Percentiles rank a stretch among this genome's conserved stretches.
Conservation (phyloP, 2,113 vertebrate species). For the Tetrax tetrax region DNA sequence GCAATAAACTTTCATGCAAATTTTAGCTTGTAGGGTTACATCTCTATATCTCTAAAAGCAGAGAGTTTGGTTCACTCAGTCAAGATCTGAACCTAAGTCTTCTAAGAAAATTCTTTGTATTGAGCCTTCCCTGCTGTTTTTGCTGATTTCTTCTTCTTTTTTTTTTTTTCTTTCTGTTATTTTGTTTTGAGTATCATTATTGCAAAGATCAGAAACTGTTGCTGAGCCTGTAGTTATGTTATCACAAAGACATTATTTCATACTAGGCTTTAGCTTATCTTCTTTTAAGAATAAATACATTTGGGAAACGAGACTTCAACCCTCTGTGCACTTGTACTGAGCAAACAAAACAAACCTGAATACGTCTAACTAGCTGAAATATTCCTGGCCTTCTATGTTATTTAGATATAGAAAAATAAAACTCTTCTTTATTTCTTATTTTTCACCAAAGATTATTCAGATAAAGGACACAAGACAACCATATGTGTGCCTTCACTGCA, state of each 20-base stretch:
- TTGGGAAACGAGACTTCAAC: background rate
- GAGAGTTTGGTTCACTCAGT: background rate
- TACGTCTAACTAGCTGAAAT: background rate
- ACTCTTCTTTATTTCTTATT: background rate
- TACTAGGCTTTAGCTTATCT: background rate
- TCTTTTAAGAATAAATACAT: background rate
- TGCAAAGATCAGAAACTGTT: background rate
- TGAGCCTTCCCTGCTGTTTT: background rate
- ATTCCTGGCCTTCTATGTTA: background rate
- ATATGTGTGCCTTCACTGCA: background rate
- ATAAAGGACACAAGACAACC: background rate
- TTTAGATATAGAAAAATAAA: background rate
- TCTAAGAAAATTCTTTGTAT: slow-evolving; percentile 20
- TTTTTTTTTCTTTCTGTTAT: background rate
- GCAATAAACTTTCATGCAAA: slow-evolving; percentile 12
- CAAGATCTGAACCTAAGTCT: background rate
- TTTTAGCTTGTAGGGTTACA: background rate
- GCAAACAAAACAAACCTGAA: background rate
- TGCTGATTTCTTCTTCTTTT: background rate
- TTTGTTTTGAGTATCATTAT: background rate
- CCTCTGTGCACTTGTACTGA: background rate
- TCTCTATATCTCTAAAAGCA: background rate
- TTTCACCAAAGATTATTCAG: background rate
- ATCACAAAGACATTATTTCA: background rate
- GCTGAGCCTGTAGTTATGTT: background rate